Conservation (phyloP, 1,140 invertebrate genomes). For the Trachymyrmex septentrionalis region DNA sequence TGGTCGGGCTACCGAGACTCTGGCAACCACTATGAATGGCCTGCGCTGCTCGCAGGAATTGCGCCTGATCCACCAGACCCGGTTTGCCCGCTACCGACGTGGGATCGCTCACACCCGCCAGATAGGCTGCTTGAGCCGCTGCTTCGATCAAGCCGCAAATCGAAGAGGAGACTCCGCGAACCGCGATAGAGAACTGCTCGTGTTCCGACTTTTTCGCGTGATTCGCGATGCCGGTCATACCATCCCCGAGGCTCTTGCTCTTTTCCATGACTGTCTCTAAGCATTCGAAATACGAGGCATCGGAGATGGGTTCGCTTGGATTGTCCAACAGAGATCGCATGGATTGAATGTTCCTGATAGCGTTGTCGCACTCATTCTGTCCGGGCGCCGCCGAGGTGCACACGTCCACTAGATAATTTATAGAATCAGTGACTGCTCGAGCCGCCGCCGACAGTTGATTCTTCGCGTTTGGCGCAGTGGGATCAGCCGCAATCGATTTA, state of each 20-base stretch:
- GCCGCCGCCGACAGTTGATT: conserved; percentile 95
- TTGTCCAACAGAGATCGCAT: conserved; percentile 94
- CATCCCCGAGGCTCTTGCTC: conserved; percentile 95
- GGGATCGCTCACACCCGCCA: conserved; percentile 97
- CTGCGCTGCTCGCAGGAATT: conserved; percentile 95
- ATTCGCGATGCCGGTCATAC: conserved; percentile 97
- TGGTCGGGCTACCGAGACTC: conserved; percentile 91
- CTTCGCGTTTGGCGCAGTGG: conserved; percentile 95
- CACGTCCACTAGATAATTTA: conserved; percentile 94
- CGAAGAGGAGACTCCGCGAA: conserved; percentile 93
- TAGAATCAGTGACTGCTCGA: conserved; percentile 96
- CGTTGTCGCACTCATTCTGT: conserved; percentile 98
- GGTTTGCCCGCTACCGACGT: conserved; percentile 95
- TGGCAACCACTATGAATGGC: conserved; percentile 96
- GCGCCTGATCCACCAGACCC: conserved; percentile 96
- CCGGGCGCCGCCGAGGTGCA: conserved; percentile 92
- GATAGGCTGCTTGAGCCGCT: conserved; percentile 96
- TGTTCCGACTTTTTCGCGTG: conserved; percentile 95
- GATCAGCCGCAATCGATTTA: conserved; percentile 96
- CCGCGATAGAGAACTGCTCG: conserved; percentile 95
- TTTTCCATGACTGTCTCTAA: conserved; percentile 97
- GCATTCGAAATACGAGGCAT: conserved; percentile 97
- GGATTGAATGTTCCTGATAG: conserved; percentile 96
- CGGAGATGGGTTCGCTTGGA: conserved; percentile 95
- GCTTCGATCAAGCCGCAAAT: conserved; percentile 98